Conservation (phyloP, 2,888 invertebrate genomes). For the Agonopterix alstromeriana region DNA sequence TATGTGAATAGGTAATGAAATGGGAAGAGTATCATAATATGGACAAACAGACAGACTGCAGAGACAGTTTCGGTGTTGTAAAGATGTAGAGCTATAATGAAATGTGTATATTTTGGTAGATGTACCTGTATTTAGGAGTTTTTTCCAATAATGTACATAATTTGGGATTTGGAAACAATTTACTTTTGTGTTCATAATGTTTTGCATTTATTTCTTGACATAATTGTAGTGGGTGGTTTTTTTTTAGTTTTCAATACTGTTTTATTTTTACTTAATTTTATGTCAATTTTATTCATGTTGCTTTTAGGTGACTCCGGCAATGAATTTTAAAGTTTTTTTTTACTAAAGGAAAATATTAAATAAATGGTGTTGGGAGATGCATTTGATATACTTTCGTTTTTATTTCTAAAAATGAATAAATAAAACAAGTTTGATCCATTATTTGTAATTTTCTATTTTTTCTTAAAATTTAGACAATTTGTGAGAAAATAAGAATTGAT, state of each 20-base stretch:
- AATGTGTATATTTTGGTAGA: slow-evolving; percentile 9
- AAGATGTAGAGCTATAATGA: background rate
- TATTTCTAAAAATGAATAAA: slow-evolving; percentile 15
- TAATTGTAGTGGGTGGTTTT: background rate
- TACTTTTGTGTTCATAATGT: background rate
- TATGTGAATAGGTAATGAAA: too few species aligned
- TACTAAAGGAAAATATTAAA: slow-evolving; percentile 17
- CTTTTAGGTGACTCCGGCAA: slow-evolving; percentile 19
- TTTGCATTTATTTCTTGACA: slow-evolving; percentile 11
- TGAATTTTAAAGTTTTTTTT: slow-evolving; percentile 10
- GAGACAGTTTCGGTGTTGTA: too few species aligned
- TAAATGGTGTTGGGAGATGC: slow-evolving; percentile 24
- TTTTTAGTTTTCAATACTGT: too few species aligned
- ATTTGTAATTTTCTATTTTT: slow-evolving; percentile 64
- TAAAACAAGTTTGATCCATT: slow-evolving; percentile 22
- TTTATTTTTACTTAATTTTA: background rate
- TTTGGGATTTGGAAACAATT: too few species aligned
- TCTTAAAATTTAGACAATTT: slow-evolving; percentile 63
- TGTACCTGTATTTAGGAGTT: slow-evolving; percentile 4
- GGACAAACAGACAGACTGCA: too few species aligned
- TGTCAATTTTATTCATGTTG: slow-evolving; percentile 10
- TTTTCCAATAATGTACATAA: too few species aligned
- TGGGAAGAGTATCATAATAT: too few species aligned
- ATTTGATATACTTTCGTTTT: slow-evolving; percentile 7
- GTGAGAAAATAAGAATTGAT: slow-evolving; percentile 38